phyloP scores from a whole-genome alignment of 2,888 invertebrate genomes.

The Drosophila cognata region DNA sequence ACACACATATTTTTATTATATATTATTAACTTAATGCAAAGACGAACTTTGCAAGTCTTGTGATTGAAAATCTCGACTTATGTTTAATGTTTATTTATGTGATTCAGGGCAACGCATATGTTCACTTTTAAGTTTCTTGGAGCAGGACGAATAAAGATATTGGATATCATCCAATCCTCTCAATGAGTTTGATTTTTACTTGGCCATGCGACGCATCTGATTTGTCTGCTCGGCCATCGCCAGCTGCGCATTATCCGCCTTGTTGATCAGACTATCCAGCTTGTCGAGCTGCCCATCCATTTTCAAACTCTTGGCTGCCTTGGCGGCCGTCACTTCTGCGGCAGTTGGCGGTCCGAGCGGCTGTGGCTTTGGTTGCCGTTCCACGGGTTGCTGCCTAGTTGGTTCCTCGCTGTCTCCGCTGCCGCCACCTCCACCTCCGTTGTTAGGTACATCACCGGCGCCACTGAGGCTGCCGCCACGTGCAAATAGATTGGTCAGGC shows the following conservation, averaged over 20 bases:
- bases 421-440: conserved; percentile 68
- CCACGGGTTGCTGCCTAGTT: conserved; percentile 33
- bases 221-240: conserved; percentile 92
- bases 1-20: conserved; percentile 10
- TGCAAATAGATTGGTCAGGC: conserved; percentile 88
- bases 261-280: conserved; percentile 90
- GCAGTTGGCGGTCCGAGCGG: conserved; percentile 86
- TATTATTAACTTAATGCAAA: conserved; percentile 30
- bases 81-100: conserved; percentile 39
- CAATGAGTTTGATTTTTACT: conserved; percentile 83
- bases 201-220: conserved; percentile 90
- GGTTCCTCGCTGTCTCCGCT: not conserved
- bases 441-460: conserved; percentile 70
- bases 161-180: not conserved
- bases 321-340: conserved; percentile 80
- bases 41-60: conserved; percentile 49
- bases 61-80: conserved; percentile 71
- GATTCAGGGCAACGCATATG: conserved; percentile 44
- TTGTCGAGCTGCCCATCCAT: conserved; percentile 92
- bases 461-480: conserved; percentile 45
- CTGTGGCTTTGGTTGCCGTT: conserved; percentile 84
- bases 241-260: conserved; percentile 91
- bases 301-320: conserved; percentile 88
- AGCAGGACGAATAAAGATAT: conserved; percentile 32
- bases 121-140: not conserved